Conservation (phyloP, 2,113 vertebrate genomes). For the Cettia cetti region DNA sequence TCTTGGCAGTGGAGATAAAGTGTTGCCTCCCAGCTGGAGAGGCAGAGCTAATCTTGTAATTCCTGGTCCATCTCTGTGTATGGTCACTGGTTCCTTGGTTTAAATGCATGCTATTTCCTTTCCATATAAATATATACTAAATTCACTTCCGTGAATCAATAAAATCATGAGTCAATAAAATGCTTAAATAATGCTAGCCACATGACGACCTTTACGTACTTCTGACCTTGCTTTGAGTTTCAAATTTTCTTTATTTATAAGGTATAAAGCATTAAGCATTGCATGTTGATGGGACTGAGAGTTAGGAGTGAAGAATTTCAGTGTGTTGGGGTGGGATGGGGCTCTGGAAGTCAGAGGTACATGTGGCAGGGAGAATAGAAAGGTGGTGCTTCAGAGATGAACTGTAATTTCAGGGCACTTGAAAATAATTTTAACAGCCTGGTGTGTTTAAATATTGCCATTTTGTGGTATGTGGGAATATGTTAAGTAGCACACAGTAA, state of each 20-base stretch:
- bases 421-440: neutral
- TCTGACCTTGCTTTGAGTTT: neutral
- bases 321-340: neutral
- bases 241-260: neutral
- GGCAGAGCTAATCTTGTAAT: neutral
- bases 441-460: neutral
- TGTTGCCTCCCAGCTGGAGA: neutral
- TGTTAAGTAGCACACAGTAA: neutral
- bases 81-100: neutral
- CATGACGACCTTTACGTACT: fast-evolving
- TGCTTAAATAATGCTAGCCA: neutral
- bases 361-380: neutral
- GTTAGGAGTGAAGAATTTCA: neutral
- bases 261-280: neutral
- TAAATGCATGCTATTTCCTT: neutral
- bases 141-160: neutral
- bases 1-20: constrained; percentile 8
- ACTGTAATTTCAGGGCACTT: neutral
- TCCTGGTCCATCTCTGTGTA: neutral
- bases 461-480: neutral
- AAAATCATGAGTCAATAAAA: neutral
- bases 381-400: neutral
- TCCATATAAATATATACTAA: neutral
- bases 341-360: neutral
- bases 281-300: neutral